Percentiles rank a stretch among this genome's conserved stretches.
Evolutionary conservation across 2,888 invertebrate genomes (phyloP).

Genomic region (Drosophila meridiana): DNA sequence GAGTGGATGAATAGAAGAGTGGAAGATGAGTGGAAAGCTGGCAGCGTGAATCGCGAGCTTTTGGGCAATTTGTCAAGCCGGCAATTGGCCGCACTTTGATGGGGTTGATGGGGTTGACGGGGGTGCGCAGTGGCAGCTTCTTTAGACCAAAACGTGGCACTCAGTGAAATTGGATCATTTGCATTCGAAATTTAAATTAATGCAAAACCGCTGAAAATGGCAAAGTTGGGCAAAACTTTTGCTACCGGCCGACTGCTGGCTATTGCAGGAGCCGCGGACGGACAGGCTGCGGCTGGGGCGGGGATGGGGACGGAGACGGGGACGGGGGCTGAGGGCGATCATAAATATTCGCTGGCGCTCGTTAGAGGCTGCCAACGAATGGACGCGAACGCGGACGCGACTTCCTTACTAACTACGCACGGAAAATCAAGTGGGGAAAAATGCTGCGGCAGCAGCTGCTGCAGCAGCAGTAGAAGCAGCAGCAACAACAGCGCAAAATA

Average conservation of each 20-base stretch:
- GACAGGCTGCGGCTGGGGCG: not conserved
- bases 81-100: constrained; percentile 69
- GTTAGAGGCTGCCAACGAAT: constrained; percentile 76
- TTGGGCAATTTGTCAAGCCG: constrained; percentile 77
- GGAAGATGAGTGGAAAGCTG: constrained; percentile 41
- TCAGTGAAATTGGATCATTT: constrained; percentile 83
- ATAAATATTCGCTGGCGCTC: constrained; percentile 83
- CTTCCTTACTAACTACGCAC: constrained; percentile 80
- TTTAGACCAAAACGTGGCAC: constrained; percentile 69
- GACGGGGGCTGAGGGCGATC: constrained; percentile 53
- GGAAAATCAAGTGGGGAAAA: constrained; percentile 80
- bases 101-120: constrained; percentile 67
- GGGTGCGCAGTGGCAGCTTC: constrained; percentile 42
- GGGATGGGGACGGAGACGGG: not conserved
- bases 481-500: constrained; percentile 66
- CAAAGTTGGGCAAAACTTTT: constrained; percentile 73
- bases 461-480: constrained; percentile 19
- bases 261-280: constrained; percentile 10
- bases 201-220: constrained; percentile 79
- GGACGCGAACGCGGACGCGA: constrained; percentile 70
- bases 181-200: constrained; percentile 84
- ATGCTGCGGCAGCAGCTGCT: constrained; percentile 71
- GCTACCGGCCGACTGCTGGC: constrained; percentile 42
- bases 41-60: constrained; percentile 30
- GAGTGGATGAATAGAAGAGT: constrained; percentile 12